Base-by-base conservation (phyloP, 2,888 invertebrate species). In the Drosophila colorata region DNA sequence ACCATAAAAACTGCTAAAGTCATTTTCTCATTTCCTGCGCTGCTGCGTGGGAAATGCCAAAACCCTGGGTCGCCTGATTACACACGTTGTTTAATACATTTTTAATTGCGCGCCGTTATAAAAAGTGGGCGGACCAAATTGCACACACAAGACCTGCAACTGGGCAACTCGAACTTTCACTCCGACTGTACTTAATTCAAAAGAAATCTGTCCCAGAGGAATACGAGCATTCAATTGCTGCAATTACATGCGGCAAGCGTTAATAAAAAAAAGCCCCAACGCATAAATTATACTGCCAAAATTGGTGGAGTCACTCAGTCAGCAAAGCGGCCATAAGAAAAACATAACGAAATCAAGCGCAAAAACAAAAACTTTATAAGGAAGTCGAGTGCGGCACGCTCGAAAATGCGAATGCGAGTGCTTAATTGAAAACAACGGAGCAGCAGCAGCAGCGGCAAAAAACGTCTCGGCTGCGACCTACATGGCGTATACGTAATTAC, bases 401-500 rank as follows among this genome's bases (percentile, higher is more conserved):
- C 49, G 64, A 67, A 77, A 77, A 74, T 74, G 74, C 76, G 57
- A 78, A 40, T 60, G 31, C 55, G 43, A 53, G 53, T 69, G 69
- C 43, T 81, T 81, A 85, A 81, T 82, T 87, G 78, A 82, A 83
- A 71, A 61, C 64, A 69, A 51, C 55, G 47, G 44, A 57, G 37
- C 47, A 23, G 33, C 33, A 18, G 28, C 63, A 31, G 38, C 20
- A 47, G 28, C 9, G 0, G 28, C 33, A 55, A 61, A 64, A 75
- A 46, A 41, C 72, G 38, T 51, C 53, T 63, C 49, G 47, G 14
- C 44, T 25, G 37, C 85, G 83, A 72, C 86, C 88, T 88, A 85
- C 81, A 74, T 81, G 85, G 71, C 88, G 87, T 85, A 84, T 88
- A 80, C 88, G 84, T 88, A 85, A 88, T 85, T 85, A 85, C 79